Evolutionary conservation across 2,888 invertebrate species (phyloP), one percentile per base, ranked within the genome.

Genomic region (Tromatobia lineatoria): DNA sequence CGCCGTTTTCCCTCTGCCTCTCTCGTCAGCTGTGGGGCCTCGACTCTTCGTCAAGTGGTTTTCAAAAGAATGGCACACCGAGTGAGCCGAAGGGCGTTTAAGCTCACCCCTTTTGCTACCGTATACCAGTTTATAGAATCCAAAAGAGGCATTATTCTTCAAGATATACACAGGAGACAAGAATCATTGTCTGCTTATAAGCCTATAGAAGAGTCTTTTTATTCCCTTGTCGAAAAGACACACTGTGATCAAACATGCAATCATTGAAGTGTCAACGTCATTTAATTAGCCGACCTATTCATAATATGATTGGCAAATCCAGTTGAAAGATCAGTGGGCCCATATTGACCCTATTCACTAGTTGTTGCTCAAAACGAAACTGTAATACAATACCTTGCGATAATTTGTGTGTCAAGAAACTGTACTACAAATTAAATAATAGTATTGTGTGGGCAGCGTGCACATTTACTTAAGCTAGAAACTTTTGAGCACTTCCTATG

Each of bases 21-120:
- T 38, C 50, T 61, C 38, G 20, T 13, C 34, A 29, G 29, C 11
- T 34, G 23, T 11, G 61, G 42, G 18, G 15, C 42, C 47, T 57
- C 67, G 25, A 38, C 47, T 25, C 59, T 47, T 70, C 38, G 23
- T 61, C 81, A 45, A 81, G 81, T 81, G 71, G 66, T 64, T 73
- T 75, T 70, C 45, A 66, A 78, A 81, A 84, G 67, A 77, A 77
- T 54, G 61, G 45, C 57, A 61, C 66, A 23, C 69, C 45, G 18
- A 69, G 29, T 66, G 66, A 71, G 73, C 61, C 74, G 47, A 78
- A 82, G 78, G 74, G 47, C 50, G 45, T 76, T 57, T 71, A 25
- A 25, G 54, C 20, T 70, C 74, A 15, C n/a, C 29, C 20, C 45
- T 29, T 71, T 18, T 57, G 23, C n/a, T 13, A 13, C 11, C 18